Conservation (phyloP, 2,888 invertebrate species). For the Holacanthella duospinosa region DNA sequence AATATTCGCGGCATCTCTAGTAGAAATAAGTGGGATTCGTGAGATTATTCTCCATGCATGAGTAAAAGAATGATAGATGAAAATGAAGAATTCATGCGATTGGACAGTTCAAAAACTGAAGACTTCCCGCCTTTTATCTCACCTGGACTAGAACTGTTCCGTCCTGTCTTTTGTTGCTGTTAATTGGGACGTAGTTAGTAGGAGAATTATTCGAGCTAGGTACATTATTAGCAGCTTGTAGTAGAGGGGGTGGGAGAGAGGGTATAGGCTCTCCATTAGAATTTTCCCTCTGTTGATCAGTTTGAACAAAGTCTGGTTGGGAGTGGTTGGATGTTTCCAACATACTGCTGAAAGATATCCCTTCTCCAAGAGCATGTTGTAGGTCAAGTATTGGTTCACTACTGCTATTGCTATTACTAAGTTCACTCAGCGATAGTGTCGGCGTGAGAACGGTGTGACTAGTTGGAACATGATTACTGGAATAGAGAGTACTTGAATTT, state of each 20-base stretch:
- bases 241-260: neutral
- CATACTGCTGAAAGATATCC: slow-evolving; percentile 30
- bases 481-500: too few species aligned
- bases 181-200: neutral
- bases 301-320: neutral
- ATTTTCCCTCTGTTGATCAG: neutral
- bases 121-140: too few species aligned
- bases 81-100: too few species aligned
- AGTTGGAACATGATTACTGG: too few species aligned
- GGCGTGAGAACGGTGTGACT: too few species aligned
- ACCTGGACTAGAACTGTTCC: slow-evolving; percentile 31
- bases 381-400: slow-evolving; percentile 31
- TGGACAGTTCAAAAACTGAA: too few species aligned
- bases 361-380: slow-evolving; percentile 31
- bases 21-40: too few species aligned
- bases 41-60: too few species aligned
- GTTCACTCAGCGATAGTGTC: neutral
- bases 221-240: neutral
- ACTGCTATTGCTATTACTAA: slow-evolving; percentile 15
- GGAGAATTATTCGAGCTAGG: neutral
- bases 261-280: too few species aligned
- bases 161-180: neutral
- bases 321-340: slow-evolving; percentile 15
- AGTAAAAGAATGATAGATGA: too few species aligned
- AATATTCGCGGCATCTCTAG: too few species aligned